Conservation (phyloP, 2,888 invertebrate genomes). For the Lacanobia wlatinum region DNA sequence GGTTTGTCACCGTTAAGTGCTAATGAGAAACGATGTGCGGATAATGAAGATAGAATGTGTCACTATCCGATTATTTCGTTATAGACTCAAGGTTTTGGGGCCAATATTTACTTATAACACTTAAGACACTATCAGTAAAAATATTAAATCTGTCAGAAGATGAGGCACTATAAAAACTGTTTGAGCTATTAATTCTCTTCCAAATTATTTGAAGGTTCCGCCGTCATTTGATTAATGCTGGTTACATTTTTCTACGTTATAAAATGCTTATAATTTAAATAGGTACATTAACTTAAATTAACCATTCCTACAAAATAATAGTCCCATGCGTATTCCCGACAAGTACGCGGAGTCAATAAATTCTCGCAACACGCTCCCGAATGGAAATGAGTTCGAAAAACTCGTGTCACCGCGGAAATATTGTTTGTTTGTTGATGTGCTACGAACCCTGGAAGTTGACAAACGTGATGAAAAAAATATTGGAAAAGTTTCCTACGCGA, state of each 20-base stretch:
- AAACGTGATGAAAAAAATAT: constrained; percentile 88
- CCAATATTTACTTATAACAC: constrained; percentile 5
- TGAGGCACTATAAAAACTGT: background rate
- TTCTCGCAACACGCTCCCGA: constrained; percentile 75
- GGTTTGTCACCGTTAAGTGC: constrained; percentile 70
- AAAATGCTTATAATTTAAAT: background rate
- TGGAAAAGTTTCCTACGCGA: constrained; percentile 82
- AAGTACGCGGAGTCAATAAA: constrained; percentile 77
- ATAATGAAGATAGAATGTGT: constrained; percentile 82
- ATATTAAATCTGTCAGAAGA: background rate
- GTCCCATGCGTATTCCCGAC: constrained; percentile 64
- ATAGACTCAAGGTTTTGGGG: background rate
- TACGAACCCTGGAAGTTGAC: constrained; percentile 79
- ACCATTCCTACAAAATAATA: constrained; percentile 73
- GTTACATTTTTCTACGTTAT: background rate
- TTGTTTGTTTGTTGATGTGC: constrained; percentile 86
- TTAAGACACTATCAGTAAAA: background rate
- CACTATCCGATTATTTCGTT: constrained; percentile 47
- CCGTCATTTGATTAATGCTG: background rate
- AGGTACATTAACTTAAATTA: constrained; percentile 52
- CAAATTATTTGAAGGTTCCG: background rate
- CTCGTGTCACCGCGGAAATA: constrained; percentile 80
- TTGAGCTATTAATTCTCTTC: background rate
- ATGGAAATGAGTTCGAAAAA: constrained; percentile 85
- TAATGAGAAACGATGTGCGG: constrained; percentile 85